Base-by-base conservation (phyloP, 2,888 invertebrate genomes). In the Cylindroiulus punctatus region DNA sequence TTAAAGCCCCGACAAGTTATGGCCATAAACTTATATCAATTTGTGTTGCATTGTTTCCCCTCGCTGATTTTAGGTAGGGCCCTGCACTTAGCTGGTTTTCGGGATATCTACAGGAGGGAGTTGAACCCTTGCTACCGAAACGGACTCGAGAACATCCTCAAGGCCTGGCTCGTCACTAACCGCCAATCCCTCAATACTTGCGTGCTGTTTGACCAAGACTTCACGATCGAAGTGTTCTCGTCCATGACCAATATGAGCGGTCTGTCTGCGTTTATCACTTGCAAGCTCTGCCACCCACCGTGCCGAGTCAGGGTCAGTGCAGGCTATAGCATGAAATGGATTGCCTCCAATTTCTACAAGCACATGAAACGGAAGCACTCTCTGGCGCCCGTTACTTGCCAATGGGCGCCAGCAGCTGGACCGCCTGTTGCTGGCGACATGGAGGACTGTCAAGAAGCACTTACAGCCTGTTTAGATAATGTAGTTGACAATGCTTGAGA, bases 311-410 rank as follows among this genome's bases (percentile, higher is more conserved):
- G 82, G 40, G 42, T 42, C 40, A 40, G 40, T 22, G 40, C n/a
- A 40, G 40, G 82, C 36, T 40, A 36, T 40, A 32, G 42, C 42
- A 36, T 36, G 8, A 40, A 40, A 17, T 82, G 82, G 82, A 82
- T 40, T 8, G 36, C 42, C 19, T 40, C 82, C 19, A 36, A 82
- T 82, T 82, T 82, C 42, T 82, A 82, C 42, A 36, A 42, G 36
- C 82, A 82, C 82, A 40, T 82, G 82, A 82, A 82, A 82, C 17
- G 82, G 82, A 82, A 82, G 36, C 82, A 82, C 82, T 26, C 65
- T 65, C 65, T 65, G 22, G 7, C 7, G 26, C 65, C 22, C 8
- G 26, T 26, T 7, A 7, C 65, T 65, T 65, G 65, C 12, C 22
- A 65, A 1, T 65, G 26, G 65, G 10, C 65, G 12, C 65, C 65